Percentiles rank a stretch among this genome's conserved stretches.
These are phyloP conservation scores for Parascotia fuliginaria DNA, from an alignment of 2,888 invertebrate genomes.

Conservation along the genomic window DNA sequence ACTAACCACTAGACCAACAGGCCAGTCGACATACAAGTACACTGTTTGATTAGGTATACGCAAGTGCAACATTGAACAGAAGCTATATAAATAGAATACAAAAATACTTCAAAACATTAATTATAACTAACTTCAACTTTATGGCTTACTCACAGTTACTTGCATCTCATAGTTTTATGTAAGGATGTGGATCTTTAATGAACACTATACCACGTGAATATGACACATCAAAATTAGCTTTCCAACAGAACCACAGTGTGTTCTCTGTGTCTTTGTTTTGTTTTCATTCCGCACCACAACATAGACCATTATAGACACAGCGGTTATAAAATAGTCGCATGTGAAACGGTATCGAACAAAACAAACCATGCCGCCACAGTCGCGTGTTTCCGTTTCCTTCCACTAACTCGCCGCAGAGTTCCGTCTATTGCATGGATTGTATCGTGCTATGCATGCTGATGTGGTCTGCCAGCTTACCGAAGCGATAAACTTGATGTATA, in stretches of 20 bases:
- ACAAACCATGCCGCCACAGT: constrained; percentile 47
- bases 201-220: constrained; percentile 31
- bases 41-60: no score
- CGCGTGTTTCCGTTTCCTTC: constrained; percentile 60
- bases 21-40: no score
- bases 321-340: constrained; percentile 28
- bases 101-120: background rate
- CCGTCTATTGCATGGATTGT: constrained; percentile 47
- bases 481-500: constrained; percentile 23
- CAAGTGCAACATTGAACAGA: no score
- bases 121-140: background rate
- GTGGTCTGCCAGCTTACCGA: constrained; percentile 28
- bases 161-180: constrained; percentile 17
- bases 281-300: constrained; percentile 5
- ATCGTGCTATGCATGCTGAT: constrained; percentile 51
- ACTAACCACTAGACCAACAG: no score
- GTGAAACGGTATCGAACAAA: constrained; percentile 47
- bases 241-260: constrained; percentile 28
- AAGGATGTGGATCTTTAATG: constrained; percentile 34
- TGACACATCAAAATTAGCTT: constrained; percentile 29
- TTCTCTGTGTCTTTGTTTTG: constrained; percentile 4
- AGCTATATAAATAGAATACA: background rate
- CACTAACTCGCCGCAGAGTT: constrained; percentile 58
- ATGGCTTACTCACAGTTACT: background rate
- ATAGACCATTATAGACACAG: constrained; percentile 6